phyloP scores from a whole-genome alignment of 23 tunicate genomes.

The Halocynthia roretzi region DNA sequence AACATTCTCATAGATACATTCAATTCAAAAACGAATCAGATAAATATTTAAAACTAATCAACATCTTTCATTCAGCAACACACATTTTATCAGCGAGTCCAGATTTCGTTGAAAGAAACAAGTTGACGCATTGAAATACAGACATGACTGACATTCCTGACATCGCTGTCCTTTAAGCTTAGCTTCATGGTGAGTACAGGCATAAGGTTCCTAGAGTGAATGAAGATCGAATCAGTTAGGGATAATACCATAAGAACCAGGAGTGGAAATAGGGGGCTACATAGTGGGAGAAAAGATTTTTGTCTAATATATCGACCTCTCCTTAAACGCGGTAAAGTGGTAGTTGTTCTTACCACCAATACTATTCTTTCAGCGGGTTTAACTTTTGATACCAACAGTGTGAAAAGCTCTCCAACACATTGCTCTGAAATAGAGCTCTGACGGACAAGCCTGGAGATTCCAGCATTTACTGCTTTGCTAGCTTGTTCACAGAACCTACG shows the following conservation, averaged over 20 bases:
- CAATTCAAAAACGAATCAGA: neutral
- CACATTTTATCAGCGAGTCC: conserved; percentile 79
- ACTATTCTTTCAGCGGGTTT: conserved; percentile 37
- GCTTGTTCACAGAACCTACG: conserved; percentile 54
- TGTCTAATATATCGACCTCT: neutral
- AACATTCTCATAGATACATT: neutral
- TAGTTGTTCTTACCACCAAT: conserved; percentile 31
- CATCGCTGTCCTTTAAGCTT: conserved; percentile 74
- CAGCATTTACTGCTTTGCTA: conserved; percentile 24
- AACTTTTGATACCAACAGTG: conserved; percentile 30
- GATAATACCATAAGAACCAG: neutral
- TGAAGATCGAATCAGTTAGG: neutral
- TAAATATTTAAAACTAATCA: neutral
- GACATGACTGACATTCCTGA: conserved; percentile 74
- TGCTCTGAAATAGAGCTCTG: conserved; percentile 57
- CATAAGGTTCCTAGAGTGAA: conserved; percentile 59
- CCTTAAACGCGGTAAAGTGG: neutral
- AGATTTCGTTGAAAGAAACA: conserved; percentile 63
- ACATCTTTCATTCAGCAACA: neutral
- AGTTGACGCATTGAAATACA: conserved; percentile 56
- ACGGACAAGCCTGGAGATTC: conserved; percentile 34
- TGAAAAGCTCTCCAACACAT: conserved; percentile 61
- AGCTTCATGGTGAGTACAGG: conserved; percentile 79
- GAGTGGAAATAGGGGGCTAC: neutral
- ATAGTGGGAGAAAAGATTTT: no score